phyloP scores from a whole-genome alignment of 2,113 vertebrate genomes.

The Tautogolabrus adspersus region DNA sequence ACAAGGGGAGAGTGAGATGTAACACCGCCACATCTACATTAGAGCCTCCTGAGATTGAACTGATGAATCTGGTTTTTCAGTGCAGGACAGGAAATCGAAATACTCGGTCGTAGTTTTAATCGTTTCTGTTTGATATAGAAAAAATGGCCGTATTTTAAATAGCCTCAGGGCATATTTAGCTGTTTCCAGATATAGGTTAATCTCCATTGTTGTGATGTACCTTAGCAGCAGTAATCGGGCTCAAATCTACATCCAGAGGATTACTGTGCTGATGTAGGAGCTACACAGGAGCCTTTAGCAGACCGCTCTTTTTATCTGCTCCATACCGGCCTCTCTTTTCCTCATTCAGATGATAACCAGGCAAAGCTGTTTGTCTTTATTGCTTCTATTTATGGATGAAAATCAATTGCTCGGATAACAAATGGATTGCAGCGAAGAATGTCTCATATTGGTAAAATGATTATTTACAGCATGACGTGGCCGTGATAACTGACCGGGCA shows the following conservation, averaged over 20 bases:
- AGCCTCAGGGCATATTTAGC: constrained; percentile 37
- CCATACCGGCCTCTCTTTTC: background rate
- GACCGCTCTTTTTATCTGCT: constrained; percentile 9
- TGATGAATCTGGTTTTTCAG: constrained; percentile 55
- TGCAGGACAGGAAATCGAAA: constrained; percentile 30
- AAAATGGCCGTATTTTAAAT: constrained; percentile 32
- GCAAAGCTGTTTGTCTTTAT: background rate
- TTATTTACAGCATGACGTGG: background rate
- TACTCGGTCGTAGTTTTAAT: constrained; percentile 4
- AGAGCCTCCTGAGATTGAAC: constrained; percentile 49
- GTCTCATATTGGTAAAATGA: background rate
- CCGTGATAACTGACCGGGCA: background rate
- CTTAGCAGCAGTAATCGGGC: constrained; percentile 40
- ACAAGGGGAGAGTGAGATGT: constrained; percentile 74
- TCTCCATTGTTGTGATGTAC: constrained; percentile 50
- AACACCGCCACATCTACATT: constrained; percentile 68
- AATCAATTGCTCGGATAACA: background rate
- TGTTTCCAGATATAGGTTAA: constrained; percentile 57
- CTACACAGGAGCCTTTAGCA: background rate
- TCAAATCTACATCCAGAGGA: constrained; percentile 26
- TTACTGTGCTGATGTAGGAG: constrained; percentile 27
- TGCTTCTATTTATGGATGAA: constrained; percentile 13
- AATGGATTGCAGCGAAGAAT: background rate
- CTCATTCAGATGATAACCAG: constrained; percentile 14
- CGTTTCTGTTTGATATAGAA: constrained; percentile 3